Base-by-base conservation (phyloP, 2,113 vertebrate species). In the Dryoscopus gambensis region DNA sequence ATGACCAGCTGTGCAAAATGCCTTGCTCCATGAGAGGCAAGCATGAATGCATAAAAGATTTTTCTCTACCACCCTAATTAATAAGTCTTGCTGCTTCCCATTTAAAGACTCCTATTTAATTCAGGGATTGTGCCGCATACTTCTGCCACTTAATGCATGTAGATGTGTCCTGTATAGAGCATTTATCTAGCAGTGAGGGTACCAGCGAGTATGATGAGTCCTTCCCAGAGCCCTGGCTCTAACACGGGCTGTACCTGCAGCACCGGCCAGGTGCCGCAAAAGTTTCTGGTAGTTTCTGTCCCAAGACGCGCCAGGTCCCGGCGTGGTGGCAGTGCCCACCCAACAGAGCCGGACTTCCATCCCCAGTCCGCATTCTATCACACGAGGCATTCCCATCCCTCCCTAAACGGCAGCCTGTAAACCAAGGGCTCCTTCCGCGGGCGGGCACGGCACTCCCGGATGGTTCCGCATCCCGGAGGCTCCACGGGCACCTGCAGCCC, bases 291-390 rank as follows among this genome's bases (percentile, higher is more conserved):
- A 9, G 16, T 44, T 89, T 50, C 46, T 17, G 4, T 15, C 24
- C 55, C 77, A 8, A 27, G 50, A 12, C 3, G 5, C 1, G 7
- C 57, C 49, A 1, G 49, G 33, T 60, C 15, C 27, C 31, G 12
- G 12, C 35, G 5, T 5, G 44, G 10, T 5, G 62, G 39, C 1
- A 10, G n/a, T 3, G 42, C 63, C 73, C 19, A 16, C 12, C 33
- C 6, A 25, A 10, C 30, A 30, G 24, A 27, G 60, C 60, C 18
- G 9, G 39, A 8, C 42, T 35, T 8, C 67, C 70, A 23, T 33
- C 28, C 16, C 3, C 16, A 2, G 2, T 2, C 18, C 8, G 24
- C 8, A 9, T 2, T 19, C 15, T 1, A 12, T 5, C 6, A 14
- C 30, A 10, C 20, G 1, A 24, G 20, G 53, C 28, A 30, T 4